A percentile compares a stretch with the other conserved stretches of the same genome.
phyloP scores from a whole-genome alignment of 2,888 invertebrate species.

The Calameuta idolon region DNA sequence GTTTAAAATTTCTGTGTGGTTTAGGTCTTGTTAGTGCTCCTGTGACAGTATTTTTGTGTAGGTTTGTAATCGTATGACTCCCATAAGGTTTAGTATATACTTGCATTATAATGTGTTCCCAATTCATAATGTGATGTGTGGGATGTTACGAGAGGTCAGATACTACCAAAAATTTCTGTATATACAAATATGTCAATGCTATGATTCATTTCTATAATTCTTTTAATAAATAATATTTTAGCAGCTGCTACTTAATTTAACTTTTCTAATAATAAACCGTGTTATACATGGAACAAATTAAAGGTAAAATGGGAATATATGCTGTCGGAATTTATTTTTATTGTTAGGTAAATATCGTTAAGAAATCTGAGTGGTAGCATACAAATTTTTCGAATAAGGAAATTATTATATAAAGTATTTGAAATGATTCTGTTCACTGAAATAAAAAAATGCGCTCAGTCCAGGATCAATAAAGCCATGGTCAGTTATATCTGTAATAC shows the following conservation, averaged over 20 bases:
- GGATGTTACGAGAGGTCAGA: background rate
- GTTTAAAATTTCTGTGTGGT: background rate
- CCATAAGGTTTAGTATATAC: background rate
- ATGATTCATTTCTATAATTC: background rate
- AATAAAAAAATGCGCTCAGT: conserved; percentile 19
- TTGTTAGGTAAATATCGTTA: background rate
- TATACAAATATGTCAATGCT: background rate
- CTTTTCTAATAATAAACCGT: background rate
- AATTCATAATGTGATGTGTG: background rate
- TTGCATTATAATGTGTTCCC: background rate
- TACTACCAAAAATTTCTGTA: background rate
- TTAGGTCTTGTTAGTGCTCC: background rate
- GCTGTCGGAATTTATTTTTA: background rate
- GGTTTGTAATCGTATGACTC: background rate
- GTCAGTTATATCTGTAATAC: conserved; percentile 44
- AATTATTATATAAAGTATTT: background rate
- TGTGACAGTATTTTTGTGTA: background rate
- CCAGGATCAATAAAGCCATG: conserved; percentile 51
- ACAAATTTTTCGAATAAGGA: background rate
- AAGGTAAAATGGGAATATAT: background rate
- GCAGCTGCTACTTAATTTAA: background rate
- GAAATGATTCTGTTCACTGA: background rate
- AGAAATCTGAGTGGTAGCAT: background rate
- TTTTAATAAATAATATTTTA: background rate
- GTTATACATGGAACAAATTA: background rate